phyloP scores from a whole-genome alignment of 2,888 invertebrate genomes.

The Aleiodes leptofemur region DNA sequence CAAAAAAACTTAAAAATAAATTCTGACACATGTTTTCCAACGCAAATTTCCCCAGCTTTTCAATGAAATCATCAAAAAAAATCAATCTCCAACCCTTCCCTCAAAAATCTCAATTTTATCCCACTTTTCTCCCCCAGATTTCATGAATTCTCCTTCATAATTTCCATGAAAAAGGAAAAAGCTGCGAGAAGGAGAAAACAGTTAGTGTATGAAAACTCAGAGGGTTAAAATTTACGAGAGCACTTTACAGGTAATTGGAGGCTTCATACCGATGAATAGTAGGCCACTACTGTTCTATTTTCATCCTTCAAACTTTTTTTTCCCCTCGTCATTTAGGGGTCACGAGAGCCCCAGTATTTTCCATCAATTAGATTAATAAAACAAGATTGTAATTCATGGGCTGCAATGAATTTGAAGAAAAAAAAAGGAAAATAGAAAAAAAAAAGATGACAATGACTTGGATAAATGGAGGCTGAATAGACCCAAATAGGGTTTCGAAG shows the following conservation, averaged over 20 bases:
- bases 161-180: background rate
- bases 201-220: slow-evolving; percentile 26
- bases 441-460: no score
- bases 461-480: no score
- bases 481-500: no score
- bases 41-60: no score
- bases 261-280: slow-evolving; percentile 15
- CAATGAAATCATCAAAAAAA: no score
- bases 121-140: no score
- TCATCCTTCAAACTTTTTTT: slow-evolving; percentile 21
- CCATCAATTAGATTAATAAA: slow-evolving; percentile 2
- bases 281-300: slow-evolving; percentile 3
- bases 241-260: slow-evolving; percentile 37
- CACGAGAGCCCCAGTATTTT: background rate
- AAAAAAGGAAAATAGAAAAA: background rate
- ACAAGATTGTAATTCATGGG: background rate
- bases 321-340: slow-evolving; percentile 1
- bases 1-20: no score
- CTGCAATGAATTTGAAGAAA: background rate
- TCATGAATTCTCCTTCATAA: background rate
- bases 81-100: no score
- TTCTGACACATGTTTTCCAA: no score
- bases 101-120: no score
- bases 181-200: background rate
- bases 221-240: slow-evolving; percentile 34